These are phyloP conservation scores for Stomatorhinus walkeri DNA, from an alignment of 2,797 vertebrate genomes.

Conservation along the genomic window DNA sequence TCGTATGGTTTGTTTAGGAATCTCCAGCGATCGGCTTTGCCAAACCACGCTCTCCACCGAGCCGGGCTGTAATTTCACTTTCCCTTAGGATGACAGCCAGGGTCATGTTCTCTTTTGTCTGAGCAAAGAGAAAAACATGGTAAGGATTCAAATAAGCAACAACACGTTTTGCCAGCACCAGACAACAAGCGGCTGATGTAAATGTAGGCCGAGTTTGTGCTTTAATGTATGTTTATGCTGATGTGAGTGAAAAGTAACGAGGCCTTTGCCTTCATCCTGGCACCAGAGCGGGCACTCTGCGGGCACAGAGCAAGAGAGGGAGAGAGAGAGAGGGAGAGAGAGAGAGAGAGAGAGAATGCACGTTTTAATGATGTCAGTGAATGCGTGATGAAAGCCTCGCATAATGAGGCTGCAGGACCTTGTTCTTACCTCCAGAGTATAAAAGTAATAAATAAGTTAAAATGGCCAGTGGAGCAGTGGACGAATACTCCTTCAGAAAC, in stretches of 20 bases:
- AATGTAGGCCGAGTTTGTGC: not conserved
- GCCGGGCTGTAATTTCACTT: not conserved
- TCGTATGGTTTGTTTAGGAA: not conserved
- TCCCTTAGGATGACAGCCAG: not conserved
- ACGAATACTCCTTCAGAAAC: conserved; percentile 36
- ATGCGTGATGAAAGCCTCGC: conserved; percentile 52
- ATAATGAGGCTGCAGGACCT: conserved; percentile 61
- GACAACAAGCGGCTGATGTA: not conserved
- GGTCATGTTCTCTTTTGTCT: not conserved
- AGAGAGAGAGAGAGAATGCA: conserved; percentile 24
- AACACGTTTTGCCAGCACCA: not conserved
- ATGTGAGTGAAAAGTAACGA: conserved; percentile 17
- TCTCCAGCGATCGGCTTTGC: not conserved
- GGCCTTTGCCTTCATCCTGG: conserved; percentile 12
- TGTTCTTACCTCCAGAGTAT: conserved; percentile 57
- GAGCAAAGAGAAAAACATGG: not conserved
- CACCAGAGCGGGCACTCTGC: conserved; percentile 10
- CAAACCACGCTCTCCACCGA: not conserved
- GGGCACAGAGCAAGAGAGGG: conserved; percentile 7
- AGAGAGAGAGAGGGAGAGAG: conserved; percentile 10
- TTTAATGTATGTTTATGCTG: conserved; percentile 16
- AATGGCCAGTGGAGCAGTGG: conserved; percentile 33
- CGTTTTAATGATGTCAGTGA: conserved; percentile 59
- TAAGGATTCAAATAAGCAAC: not conserved
- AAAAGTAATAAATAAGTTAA: conserved; percentile 41